Evolutionary conservation across 2,888 invertebrate genomes (phyloP).

Genomic region (Lypha dubia): DNA sequence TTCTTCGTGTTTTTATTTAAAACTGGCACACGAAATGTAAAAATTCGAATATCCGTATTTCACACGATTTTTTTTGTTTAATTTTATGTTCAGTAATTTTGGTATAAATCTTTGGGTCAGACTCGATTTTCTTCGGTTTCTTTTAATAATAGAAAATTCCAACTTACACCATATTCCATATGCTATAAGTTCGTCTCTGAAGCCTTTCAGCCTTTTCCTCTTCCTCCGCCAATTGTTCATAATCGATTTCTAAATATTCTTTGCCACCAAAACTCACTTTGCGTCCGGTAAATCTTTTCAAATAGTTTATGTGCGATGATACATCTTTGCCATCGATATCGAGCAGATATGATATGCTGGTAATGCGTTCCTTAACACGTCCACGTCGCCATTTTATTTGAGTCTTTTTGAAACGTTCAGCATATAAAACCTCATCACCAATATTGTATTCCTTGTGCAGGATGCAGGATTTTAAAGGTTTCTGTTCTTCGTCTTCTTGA

Average conservation of each 20-base stretch:
- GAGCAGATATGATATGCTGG: slow-evolving; percentile 82
- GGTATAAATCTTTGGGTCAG: background rate
- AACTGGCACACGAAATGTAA: too few relatives aligned
- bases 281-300: slow-evolving; percentile 81
- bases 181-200: slow-evolving; percentile 80
- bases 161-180: slow-evolving; percentile 82
- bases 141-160: slow-evolving; percentile 8
- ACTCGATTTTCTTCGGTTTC: slow-evolving; percentile 7
- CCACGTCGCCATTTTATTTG: slow-evolving; percentile 82
- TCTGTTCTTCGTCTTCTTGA: slow-evolving; percentile 63
- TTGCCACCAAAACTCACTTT: slow-evolving; percentile 82
- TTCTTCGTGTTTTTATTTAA: too few relatives aligned
- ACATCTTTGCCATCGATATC: slow-evolving; percentile 82
- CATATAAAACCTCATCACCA: slow-evolving; percentile 81
- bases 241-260: slow-evolving; percentile 83
- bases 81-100: background rate
- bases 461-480: slow-evolving; percentile 80
- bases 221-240: slow-evolving; percentile 82
- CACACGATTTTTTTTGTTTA: too few relatives aligned
- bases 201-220: slow-evolving; percentile 75
- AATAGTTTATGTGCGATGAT: slow-evolving; percentile 82
- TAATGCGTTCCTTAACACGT: slow-evolving; percentile 80
- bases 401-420: slow-evolving; percentile 81
- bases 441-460: slow-evolving; percentile 80
- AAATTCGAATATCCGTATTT: too few relatives aligned